Evolutionary conservation across 1,140 invertebrate species (phyloP), one percentile per base, ranked within the genome.

Genomic region (Trachymyrmex cornetzi): DNA sequence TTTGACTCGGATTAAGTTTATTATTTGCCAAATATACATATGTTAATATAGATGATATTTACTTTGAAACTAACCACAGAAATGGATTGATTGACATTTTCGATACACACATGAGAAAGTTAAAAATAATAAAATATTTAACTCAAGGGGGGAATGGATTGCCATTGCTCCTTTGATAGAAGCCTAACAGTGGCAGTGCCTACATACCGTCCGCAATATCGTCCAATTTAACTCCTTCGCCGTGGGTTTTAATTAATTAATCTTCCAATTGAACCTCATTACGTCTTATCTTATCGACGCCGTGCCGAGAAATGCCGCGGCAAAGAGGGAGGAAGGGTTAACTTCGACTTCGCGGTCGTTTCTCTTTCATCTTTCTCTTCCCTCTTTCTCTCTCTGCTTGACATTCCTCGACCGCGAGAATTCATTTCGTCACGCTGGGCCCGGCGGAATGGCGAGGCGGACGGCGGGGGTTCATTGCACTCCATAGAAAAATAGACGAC

Each of bases 201-300:
- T 61, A 66, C 91, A 91, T 92, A 86, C 90, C 92, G 59, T 61
- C 77, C 87, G 88, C 79, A 90, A 92, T 92, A 88, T 91, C 44
- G 88, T 85, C 88, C 92, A 93, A 93, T 93, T 93, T 91, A 93
- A 89, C 80, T 88, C 64, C 66, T 87, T 92, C 81, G 50, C 86
- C 91, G 79, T 87, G 86, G 81, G 59, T 88, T 87, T 92, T 93
- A 91, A 93, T 93, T 93, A 92, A 93, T 93, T 93, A 93, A 93
- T 93, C 92, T 89, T 89, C 85, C 91, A 93, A 93, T 93, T 93
- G 92, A 89, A 87, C 88, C 92, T 92, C 80, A 92, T 93, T 92
- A 92, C 91, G 84, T 69, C 88, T 89, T 91, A 91, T 91, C 90
- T 91, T 91, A 91, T 91, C 90, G 89, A 69, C 86, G 88, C 38